Conservation (phyloP, 2,888 invertebrate genomes). For the Junonia oenone region DNA sequence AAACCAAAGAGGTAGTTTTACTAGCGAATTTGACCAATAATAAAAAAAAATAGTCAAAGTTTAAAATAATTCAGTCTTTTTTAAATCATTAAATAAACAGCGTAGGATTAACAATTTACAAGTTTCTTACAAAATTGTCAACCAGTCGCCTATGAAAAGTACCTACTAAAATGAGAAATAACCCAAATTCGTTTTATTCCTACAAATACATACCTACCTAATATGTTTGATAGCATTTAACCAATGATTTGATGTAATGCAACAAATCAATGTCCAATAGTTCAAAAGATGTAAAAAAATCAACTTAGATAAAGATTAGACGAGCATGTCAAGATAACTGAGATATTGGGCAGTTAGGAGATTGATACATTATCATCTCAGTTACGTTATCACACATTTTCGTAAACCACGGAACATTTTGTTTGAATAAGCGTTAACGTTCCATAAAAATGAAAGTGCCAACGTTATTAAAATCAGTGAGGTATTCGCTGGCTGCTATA, state of each 20-base stretch:
- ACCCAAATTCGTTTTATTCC: too few species aligned
- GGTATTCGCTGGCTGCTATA: conserved; percentile 85
- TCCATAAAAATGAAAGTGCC: conserved; percentile 71
- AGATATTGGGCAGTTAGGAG: conserved; percentile 50
- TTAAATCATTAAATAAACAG: too few species aligned
- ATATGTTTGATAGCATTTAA: neutral
- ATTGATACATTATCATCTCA: conserved; percentile 57
- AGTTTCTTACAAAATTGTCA: too few species aligned
- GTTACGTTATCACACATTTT: conserved; percentile 29
- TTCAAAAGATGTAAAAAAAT: conserved; percentile 1
- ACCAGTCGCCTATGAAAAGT: too few species aligned
- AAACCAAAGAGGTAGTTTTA: too few species aligned
- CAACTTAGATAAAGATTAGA: conserved; percentile 48
- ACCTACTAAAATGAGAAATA: too few species aligned
- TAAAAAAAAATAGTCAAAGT: too few species aligned
- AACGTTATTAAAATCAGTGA: conserved; percentile 73
- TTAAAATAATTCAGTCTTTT: too few species aligned
- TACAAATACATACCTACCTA: too few species aligned
- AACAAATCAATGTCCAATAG: neutral
- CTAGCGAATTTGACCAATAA: too few species aligned
- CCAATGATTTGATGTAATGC: neutral
- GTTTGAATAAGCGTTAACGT: conserved; percentile 39
- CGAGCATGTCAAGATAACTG: conserved; percentile 59
- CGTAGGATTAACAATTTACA: too few species aligned
- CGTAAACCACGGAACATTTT: conserved; percentile 25